Evolutionary conservation across 1,140 invertebrate genomes (phyloP).

Genomic region (Aphis gossypii): DNA sequence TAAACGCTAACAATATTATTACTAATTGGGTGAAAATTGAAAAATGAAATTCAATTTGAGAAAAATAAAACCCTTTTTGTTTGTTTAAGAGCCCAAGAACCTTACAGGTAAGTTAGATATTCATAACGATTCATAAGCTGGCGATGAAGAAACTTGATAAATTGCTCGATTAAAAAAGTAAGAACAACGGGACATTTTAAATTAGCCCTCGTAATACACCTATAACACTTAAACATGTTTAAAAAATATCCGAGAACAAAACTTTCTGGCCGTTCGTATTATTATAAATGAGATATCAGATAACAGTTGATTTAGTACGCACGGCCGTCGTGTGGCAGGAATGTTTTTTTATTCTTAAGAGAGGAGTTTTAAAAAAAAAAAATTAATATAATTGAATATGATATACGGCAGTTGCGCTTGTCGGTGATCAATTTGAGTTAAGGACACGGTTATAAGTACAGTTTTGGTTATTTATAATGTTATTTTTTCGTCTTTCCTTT

Average conservation of each 20-base stretch:
- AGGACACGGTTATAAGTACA: conserved; percentile 32
- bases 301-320: conserved; percentile 13
- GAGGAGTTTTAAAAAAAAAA: conserved; percentile 21
- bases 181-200: conserved; percentile 9
- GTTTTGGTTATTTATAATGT: conserved; percentile 42
- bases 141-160: neutral
- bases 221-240: neutral
- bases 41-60: neutral
- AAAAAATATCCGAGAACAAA: conserved; percentile 12
- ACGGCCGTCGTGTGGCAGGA: neutral
- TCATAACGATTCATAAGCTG: neutral
- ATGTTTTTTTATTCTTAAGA: conserved; percentile 15
- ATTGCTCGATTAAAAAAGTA: conserved; percentile 8
- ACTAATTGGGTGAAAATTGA: too few species aligned
- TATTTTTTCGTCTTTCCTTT: conserved; percentile 17
- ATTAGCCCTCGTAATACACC: conserved; percentile 19
- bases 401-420: conserved; percentile 34
- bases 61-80: neutral
- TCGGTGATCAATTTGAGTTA: conserved; percentile 49
- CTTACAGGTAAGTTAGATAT: neutral
- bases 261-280: conserved; percentile 21
- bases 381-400: conserved; percentile 44
- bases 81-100: neutral
- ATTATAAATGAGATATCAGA: conserved; percentile 43
- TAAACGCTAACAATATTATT: too few species aligned